These are phyloP conservation scores for Candoia aspera DNA, from an alignment of 2,113 vertebrate species.

Conservation along the genomic window DNA sequence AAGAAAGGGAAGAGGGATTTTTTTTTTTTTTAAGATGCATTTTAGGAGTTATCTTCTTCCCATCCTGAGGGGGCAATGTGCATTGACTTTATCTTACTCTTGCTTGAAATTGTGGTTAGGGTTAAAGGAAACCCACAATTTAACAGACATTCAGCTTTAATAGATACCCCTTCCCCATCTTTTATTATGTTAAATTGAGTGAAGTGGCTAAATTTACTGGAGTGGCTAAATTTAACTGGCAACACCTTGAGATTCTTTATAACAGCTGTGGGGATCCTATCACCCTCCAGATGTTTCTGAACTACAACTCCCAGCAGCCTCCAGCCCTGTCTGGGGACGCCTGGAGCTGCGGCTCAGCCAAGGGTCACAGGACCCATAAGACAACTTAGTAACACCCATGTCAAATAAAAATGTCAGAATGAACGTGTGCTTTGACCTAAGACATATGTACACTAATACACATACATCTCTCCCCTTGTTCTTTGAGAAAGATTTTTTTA, in stretches of 20 bases:
- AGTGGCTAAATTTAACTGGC: background rate
- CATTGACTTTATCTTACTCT: background rate
- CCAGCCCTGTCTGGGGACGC: background rate
- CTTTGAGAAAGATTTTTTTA: no score
- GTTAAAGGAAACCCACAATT: background rate
- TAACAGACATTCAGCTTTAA: background rate
- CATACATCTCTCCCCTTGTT: no score
- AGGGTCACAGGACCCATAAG: background rate
- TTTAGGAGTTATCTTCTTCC: background rate
- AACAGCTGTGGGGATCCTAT: background rate
- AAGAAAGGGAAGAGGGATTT: background rate
- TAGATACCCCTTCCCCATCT: no score
- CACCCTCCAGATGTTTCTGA: background rate
- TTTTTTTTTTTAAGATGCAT: background rate
- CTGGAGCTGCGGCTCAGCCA: background rate
- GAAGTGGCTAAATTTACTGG: background rate
- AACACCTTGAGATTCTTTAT: background rate
- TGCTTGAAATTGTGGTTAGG: background rate
- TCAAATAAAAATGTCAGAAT: background rate
- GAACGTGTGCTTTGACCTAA: background rate
- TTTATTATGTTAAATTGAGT: background rate
- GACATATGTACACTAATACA: background rate
- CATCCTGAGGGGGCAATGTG: background rate
- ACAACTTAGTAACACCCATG: background rate
- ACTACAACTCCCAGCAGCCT: background rate